Conservation (phyloP, 1,140 invertebrate species). For the Venustaconcha ellipsiformis region DNA sequence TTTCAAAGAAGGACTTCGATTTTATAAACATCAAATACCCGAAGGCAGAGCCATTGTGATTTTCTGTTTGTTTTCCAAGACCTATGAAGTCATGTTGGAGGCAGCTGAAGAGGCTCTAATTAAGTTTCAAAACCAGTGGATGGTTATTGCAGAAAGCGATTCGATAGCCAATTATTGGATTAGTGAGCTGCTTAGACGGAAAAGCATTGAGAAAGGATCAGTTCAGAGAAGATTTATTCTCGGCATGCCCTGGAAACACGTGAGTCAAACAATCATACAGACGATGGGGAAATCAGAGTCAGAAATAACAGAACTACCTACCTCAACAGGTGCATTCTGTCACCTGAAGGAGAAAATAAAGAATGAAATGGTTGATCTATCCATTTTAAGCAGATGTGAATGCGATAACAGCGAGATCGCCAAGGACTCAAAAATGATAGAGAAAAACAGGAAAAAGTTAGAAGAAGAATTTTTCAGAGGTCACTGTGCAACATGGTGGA, state of each 20-base stretch:
- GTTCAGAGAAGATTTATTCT: constrained; percentile 28
- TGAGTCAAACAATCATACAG: constrained; percentile 34
- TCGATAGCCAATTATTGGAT: constrained; percentile 36
- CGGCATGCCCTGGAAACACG: constrained; percentile 42
- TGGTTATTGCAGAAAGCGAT: constrained; percentile 40
- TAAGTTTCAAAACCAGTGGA: constrained; percentile 50
- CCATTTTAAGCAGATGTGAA: constrained; percentile 42
- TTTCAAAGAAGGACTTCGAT: constrained; percentile 45
- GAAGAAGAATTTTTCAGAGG: constrained; percentile 49
- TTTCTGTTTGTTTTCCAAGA: constrained; percentile 46
- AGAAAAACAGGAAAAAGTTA: constrained; percentile 16
- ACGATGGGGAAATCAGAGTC: constrained; percentile 15
- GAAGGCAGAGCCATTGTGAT: constrained; percentile 44
- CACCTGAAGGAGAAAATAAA: constrained; percentile 37
- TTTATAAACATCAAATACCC: constrained; percentile 42
- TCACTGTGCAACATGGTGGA: constrained; percentile 44
- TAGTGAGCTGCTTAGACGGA: constrained; percentile 35
- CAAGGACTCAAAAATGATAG: constrained; percentile 10
- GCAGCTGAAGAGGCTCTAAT: constrained; percentile 45
- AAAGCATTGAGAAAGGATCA: constrained; percentile 19
- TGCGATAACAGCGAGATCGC: constrained; percentile 26
- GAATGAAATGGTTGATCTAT: constrained; percentile 46
- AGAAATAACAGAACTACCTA: constrained; percentile 31
- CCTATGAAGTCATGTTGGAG: constrained; percentile 48
- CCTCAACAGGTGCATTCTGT: constrained; percentile 42